A percentile compares a stretch with the other conserved stretches of the same genome.
phyloP scores from a whole-genome alignment of 2,797 vertebrate species.

The Menidia menidia region DNA sequence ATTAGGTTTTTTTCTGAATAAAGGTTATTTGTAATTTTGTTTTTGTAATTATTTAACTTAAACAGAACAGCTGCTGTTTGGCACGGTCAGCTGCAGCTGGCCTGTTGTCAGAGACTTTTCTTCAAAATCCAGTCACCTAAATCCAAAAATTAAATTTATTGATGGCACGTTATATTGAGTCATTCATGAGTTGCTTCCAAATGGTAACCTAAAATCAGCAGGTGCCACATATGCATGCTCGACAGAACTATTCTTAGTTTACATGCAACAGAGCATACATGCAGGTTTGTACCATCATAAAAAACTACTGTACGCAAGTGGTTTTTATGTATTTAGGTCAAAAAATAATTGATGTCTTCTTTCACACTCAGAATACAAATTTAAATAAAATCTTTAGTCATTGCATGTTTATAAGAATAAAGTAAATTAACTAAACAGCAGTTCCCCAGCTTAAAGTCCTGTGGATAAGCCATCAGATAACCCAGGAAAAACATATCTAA shows the following conservation, averaged over 20 bases:
- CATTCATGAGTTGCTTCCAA: too few relatives aligned
- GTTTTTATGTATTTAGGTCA: neutral
- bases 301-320: constrained; percentile 27
- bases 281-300: constrained; percentile 11
- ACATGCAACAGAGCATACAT: constrained; percentile 32
- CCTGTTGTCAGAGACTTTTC: too few relatives aligned
- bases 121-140: too few relatives aligned
- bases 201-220: too few relatives aligned
- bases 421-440: constrained; percentile 3
- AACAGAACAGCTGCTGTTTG: neutral
- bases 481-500: constrained; percentile 5
- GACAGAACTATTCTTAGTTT: neutral
- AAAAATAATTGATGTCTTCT: neutral
- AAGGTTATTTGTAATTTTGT: too few relatives aligned
- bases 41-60: too few relatives aligned
- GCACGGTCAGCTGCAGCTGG: neutral
- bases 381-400: constrained; percentile 1
- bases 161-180: too few relatives aligned
- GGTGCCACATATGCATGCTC: too few relatives aligned
- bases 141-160: too few relatives aligned
- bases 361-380: neutral
- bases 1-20: too few relatives aligned
- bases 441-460: constrained; percentile 17
- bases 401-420: constrained; percentile 8
- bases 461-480: constrained; percentile 22